phyloP scores from a whole-genome alignment of 2,888 invertebrate genomes.

The Tuta absoluta region DNA sequence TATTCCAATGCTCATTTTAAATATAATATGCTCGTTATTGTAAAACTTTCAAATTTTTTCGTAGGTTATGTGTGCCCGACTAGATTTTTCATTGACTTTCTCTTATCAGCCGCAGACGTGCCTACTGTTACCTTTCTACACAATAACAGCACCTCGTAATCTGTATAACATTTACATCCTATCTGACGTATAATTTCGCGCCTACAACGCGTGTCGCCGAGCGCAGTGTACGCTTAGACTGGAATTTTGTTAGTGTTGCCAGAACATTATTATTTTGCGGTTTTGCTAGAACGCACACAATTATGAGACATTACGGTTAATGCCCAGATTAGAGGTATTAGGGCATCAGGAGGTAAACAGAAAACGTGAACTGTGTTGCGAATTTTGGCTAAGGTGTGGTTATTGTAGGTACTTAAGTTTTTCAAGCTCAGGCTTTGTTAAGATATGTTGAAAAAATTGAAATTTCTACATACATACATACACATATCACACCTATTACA shows the following conservation, averaged over 20 bases:
- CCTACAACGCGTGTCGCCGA: slow-evolving; percentile 16
- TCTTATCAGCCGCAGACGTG: too few relatives aligned
- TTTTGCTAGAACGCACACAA: slow-evolving; percentile 34
- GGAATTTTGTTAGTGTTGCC: slow-evolving; percentile 31
- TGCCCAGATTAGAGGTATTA: slow-evolving; percentile 33
- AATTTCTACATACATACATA: too few relatives aligned
- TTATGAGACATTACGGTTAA: slow-evolving; percentile 39
- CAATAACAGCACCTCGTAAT: neutral
- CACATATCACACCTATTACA: too few relatives aligned
- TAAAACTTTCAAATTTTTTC: too few relatives aligned
- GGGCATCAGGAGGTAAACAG: neutral
- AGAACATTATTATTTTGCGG: slow-evolving; percentile 19
- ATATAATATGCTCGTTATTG: too few relatives aligned
- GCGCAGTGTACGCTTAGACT: slow-evolving; percentile 20
- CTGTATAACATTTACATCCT: neutral
- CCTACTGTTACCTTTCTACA: neutral
- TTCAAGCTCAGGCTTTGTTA: neutral
- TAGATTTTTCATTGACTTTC: too few relatives aligned
- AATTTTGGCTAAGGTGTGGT: neutral
- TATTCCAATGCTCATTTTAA: too few relatives aligned
- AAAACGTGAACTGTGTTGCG: slow-evolving; percentile 8
- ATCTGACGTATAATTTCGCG: neutral
- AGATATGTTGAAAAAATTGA: too few relatives aligned
- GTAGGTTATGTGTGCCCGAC: too few relatives aligned
- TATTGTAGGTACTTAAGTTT: neutral